phyloP scores from a whole-genome alignment of 2,113 vertebrate genomes.

The Anhinga rufa region DNA sequence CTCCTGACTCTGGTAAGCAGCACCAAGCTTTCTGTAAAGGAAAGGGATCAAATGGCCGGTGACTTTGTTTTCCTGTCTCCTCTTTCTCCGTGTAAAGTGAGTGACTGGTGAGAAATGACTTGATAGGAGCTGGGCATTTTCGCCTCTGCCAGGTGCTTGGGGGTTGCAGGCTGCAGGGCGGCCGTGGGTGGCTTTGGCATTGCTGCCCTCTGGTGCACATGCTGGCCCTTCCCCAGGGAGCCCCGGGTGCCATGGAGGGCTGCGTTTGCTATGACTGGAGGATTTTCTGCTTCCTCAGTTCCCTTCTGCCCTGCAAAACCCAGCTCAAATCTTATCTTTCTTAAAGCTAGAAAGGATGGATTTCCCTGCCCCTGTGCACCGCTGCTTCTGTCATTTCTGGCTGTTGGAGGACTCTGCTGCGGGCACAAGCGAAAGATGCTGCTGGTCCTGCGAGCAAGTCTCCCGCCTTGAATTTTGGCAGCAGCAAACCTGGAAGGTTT shows the following conservation, averaged over 20 bases:
- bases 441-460: neutral
- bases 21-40: neutral
- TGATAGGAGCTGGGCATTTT: neutral
- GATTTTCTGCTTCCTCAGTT: neutral
- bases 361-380: neutral
- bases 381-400: neutral
- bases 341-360: neutral
- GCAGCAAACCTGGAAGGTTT: neutral
- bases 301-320: neutral
- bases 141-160: accelerated
- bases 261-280: neutral
- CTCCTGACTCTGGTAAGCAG: neutral
- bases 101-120: neutral
- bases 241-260: neutral
- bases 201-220: constrained; percentile 31
- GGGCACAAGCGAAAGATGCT: neutral
- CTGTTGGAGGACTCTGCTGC: neutral
- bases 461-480: neutral
- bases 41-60: neutral
- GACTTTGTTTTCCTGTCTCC: neutral
- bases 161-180: neutral
- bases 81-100: accelerated
- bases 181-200: neutral
- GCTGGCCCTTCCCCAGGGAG: neutral
- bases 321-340: neutral